Percentiles rank a stretch among this genome's conserved stretches.
phyloP scores from a whole-genome alignment of 2,113 vertebrate genomes.

The Forbesichthys agassizii region DNA sequence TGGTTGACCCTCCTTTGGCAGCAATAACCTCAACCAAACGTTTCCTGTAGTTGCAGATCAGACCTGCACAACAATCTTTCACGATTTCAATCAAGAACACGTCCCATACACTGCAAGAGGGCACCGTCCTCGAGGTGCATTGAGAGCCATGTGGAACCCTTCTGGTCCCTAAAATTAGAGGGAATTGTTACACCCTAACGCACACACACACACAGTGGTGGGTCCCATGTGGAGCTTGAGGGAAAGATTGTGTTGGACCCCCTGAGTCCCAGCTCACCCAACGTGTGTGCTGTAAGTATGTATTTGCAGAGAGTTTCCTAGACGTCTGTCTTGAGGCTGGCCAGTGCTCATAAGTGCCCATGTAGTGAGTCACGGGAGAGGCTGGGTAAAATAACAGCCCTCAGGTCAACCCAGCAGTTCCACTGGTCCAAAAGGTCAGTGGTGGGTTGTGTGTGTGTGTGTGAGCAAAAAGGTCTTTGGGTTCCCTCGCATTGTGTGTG shows the following conservation, averaged over 20 bases:
- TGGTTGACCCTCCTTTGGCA: no score
- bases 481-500: conserved; percentile 25
- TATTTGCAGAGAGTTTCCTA: conserved; percentile 47
- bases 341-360: conserved; percentile 13
- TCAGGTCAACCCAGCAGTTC: conserved; percentile 9
- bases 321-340: conserved; percentile 41
- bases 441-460: neutral
- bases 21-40: no score
- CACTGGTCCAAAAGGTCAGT: conserved; percentile 3
- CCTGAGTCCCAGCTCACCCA: neutral
- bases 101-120: no score
- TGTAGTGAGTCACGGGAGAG: conserved; percentile 42
- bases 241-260: neutral
- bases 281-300: conserved; percentile 2
- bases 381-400: conserved; percentile 4
- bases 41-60: no score
- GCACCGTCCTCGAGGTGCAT: no score
- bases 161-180: no score
- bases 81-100: no score
- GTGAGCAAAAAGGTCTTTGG: neutral
- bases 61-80: no score
- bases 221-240: neutral
- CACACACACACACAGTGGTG: neutral
- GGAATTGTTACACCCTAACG: no score
- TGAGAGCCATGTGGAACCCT: no score